These are phyloP conservation scores for Xiphydria camelus DNA, from an alignment of 2,888 invertebrate genomes.

Conservation along the genomic window DNA sequence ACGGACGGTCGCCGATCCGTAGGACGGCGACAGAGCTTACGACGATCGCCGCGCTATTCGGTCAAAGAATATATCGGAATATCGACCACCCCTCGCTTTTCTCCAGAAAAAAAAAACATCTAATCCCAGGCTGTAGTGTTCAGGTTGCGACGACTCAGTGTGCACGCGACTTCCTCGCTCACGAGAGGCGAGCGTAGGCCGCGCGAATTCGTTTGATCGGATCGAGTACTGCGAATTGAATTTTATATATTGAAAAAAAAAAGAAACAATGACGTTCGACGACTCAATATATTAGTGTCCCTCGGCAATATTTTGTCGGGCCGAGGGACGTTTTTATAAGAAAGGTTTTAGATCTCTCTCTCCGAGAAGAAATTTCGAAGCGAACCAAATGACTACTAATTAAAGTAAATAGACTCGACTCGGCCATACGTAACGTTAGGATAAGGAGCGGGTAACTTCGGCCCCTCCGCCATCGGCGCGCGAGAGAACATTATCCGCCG, in stretches of 20 bases:
- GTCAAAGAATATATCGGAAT: no score
- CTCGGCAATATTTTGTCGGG: constrained; percentile 56
- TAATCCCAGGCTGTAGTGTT: constrained; percentile 49
- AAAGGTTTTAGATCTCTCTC: constrained; percentile 50
- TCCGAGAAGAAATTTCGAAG: constrained; percentile 34
- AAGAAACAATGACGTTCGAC: constrained; percentile 32
- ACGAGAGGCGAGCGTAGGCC: constrained; percentile 8
- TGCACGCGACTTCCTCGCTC: constrained; percentile 16
- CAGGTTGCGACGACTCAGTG: constrained; percentile 48
- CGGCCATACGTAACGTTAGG: constrained; percentile 48
- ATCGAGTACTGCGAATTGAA: constrained; percentile 49
- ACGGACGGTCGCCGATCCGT: no score
- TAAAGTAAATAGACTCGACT: constrained; percentile 43
- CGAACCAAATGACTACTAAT: constrained; percentile 45
- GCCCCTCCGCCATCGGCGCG: constrained; percentile 30
- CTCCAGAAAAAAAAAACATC: no score
- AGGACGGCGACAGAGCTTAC: no score
- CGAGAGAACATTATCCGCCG: constrained; percentile 29
- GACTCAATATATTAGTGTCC: constrained; percentile 47
- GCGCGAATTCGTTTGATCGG: constrained; percentile 39
- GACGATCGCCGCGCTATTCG: no score
- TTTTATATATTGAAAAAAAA: constrained; percentile 43
- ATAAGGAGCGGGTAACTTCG: constrained; percentile 21
- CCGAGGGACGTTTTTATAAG: constrained; percentile 55
- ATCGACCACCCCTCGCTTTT: no score